Evolutionary conservation across 2,797 vertebrate species (phyloP).

Genomic region (Anomalospiza imberbis): DNA sequence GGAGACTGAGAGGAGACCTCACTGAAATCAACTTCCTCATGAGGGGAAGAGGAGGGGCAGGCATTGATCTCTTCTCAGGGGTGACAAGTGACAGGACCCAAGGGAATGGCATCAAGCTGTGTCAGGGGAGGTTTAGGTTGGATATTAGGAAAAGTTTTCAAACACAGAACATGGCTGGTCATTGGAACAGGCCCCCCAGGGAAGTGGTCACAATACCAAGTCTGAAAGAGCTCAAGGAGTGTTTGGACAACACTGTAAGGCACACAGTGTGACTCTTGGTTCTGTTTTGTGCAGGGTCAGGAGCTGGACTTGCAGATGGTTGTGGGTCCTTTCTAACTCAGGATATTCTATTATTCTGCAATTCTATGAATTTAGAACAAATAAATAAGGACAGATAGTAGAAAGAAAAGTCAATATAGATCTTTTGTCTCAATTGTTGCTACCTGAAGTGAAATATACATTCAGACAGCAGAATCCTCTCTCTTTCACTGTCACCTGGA

Average conservation of each 20-base stretch:
- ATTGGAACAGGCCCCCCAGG: neutral
- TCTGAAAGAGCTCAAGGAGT: neutral
- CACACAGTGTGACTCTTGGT: neutral
- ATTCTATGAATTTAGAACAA: neutral
- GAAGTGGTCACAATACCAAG: neutral
- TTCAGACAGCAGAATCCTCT: neutral
- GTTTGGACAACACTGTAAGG: neutral
- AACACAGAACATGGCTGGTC: rapidly evolving
- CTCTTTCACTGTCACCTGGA: neutral
- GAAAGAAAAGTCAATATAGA: neutral
- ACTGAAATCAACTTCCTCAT: neutral
- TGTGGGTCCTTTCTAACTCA: neutral
- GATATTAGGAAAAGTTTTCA: neutral
- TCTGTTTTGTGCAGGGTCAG: neutral
- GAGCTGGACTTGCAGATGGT: neutral
- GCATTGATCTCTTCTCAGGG: neutral
- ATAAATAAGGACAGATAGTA: neutral
- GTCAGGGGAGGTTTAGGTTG: neutral
- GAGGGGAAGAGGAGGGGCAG: neutral
- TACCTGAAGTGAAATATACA: neutral
- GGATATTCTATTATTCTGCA: neutral
- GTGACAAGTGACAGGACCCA: neutral
- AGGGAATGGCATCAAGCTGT: neutral
- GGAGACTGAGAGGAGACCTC: neutral
- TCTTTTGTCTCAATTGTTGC: neutral